These are phyloP conservation scores for Spongia lamella DNA, from an alignment of 37 sponge, comb jelly and placozoan species.

Conservation along the genomic window DNA sequence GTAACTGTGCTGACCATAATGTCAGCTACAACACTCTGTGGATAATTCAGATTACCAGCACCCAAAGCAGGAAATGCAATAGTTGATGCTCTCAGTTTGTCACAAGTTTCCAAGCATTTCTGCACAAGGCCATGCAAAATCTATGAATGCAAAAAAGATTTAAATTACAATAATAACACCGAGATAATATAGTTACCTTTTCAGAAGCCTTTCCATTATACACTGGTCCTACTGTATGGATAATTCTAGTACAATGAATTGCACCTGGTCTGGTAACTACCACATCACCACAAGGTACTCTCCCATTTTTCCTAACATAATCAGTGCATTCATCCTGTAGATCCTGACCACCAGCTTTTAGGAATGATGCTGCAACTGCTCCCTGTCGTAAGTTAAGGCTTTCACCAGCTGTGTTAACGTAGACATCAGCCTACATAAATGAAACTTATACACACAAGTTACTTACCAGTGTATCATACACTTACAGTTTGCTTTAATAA, in stretches of 20 bases:
- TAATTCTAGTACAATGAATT: conserved; percentile 32
- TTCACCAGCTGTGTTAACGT: conserved; percentile 54
- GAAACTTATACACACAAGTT: not conserved
- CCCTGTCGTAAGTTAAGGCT: conserved; percentile 45
- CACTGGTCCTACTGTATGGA: conserved; percentile 38
- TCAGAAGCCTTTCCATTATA: conserved; percentile 44
- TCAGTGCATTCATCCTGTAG: conserved; percentile 53
- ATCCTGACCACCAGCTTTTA: conserved; percentile 44
- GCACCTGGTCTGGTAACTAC: conserved; percentile 49
- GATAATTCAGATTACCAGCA: conserved; percentile 53
- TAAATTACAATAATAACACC: too few species aligned
- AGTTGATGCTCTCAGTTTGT: not conserved
- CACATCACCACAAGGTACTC: conserved; percentile 38
- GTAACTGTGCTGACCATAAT: conserved; percentile 28
- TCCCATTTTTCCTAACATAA: conserved; percentile 6
- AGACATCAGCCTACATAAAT: conserved; percentile 56
- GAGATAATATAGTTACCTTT: too few species aligned
- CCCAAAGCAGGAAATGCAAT: conserved; percentile 70
- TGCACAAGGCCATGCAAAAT: conserved; percentile 13
- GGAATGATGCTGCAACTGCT: conserved; percentile 32
- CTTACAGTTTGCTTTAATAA: not conserved
- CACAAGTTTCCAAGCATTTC: conserved; percentile 40
- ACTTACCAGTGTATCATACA: too few species aligned
- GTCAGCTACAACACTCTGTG: conserved; percentile 35
- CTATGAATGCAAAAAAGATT: too few species aligned